These are phyloP conservation scores for Creontiades dilutus DNA, from an alignment of 2,888 invertebrate genomes.

Conservation along the genomic window DNA sequence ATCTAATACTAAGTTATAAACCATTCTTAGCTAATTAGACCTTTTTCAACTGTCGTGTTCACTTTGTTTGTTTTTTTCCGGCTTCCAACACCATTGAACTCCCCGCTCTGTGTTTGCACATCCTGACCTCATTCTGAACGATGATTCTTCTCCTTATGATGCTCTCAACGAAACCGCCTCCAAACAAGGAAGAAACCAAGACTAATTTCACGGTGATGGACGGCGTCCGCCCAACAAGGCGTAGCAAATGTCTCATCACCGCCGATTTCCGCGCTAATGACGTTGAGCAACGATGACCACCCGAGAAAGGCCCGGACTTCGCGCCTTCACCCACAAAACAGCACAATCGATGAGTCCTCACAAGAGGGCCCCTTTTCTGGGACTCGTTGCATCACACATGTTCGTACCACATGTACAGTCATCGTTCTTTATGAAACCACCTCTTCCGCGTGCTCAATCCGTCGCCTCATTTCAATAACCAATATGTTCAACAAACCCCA, in stretches of 20 bases:
- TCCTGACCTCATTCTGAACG: not conserved
- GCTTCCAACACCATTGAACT: not conserved
- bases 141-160: not conserved
- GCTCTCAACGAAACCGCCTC: not conserved
- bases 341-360: conserved; percentile 36
- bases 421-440: conserved; percentile 50
- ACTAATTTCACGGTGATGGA: conserved; percentile 33
- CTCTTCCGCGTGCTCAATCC: conserved; percentile 24
- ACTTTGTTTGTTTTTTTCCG: not conserved
- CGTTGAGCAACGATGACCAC: conserved; percentile 45
- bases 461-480: conserved; percentile 34
- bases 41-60: too few species aligned
- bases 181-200: not conserved
- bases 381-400: conserved; percentile 28
- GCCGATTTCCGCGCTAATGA: conserved; percentile 39
- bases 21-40: too few species aligned
- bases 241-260: conserved; percentile 42
- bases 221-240: conserved; percentile 36
- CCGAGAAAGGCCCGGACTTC: not conserved
- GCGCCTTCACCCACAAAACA: conserved; percentile 22
- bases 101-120: not conserved
- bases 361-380: not conserved
- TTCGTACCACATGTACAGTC: conserved; percentile 15
- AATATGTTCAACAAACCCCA: conserved; percentile 3
- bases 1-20: too few species aligned